Evolutionary conservation across 2,888 invertebrate genomes (phyloP).

Genomic region (Pollenia griseotomentosa): DNA sequence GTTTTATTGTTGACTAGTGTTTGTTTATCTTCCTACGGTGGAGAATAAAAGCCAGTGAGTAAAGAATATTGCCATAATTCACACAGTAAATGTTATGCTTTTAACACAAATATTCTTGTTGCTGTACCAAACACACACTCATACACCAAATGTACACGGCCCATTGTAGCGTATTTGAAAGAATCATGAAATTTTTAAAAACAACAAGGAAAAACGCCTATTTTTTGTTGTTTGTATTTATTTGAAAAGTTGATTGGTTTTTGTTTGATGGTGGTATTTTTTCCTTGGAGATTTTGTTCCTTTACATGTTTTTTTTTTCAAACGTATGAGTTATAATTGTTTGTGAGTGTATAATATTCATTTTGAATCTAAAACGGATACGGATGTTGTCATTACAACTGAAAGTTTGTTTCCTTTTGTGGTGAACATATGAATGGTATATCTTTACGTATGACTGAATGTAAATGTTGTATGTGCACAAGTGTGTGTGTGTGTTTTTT

Average conservation of each 20-base stretch:
- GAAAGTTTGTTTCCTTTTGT: not conserved
- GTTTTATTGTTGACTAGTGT: not conserved
- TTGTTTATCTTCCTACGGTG: conserved; percentile 25
- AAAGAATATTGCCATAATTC: conserved; percentile 47
- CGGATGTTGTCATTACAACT: conserved; percentile 19
- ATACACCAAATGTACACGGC: not conserved
- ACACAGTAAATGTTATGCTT: not conserved
- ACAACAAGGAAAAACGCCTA: not conserved
- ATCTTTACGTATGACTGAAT: conserved; percentile 14
- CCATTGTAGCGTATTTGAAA: not conserved
- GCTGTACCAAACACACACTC: not conserved
- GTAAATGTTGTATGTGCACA: not conserved
- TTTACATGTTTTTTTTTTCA: too few species aligned
- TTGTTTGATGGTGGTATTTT: conserved; percentile 7
- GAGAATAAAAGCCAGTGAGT: conserved; percentile 42
- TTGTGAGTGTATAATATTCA: not conserved
- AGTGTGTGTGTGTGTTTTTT: not conserved
- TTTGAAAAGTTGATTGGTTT: conserved; percentile 13
- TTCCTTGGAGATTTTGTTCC: conserved; percentile 7
- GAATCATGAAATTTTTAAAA: conserved; percentile 2
- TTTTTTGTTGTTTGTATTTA: not conserved
- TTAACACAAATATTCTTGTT: not conserved
- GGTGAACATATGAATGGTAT: not conserved
- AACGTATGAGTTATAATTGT: too few species aligned
- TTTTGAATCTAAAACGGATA: conserved; percentile 9